Conservation (phyloP, 2,888 invertebrate genomes). For the Kryphioiulus occultus region DNA sequence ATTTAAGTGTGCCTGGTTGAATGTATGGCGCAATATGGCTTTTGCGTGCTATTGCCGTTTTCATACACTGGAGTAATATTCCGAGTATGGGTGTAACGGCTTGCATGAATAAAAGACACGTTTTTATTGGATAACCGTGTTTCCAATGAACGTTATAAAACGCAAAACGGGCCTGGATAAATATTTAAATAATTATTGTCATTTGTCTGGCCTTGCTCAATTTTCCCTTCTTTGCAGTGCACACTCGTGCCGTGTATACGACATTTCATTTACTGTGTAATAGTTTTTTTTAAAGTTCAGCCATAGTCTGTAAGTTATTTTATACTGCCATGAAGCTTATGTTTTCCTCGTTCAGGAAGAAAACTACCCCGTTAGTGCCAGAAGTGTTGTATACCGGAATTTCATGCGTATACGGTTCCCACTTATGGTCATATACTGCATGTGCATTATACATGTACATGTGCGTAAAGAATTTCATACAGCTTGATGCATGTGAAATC, state of each 20-base stretch:
- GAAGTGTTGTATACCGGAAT: no score
- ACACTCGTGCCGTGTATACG: not conserved
- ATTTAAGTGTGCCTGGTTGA: not conserved
- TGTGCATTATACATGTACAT: no score
- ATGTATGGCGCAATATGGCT: not conserved
- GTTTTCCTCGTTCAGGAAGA: not conserved
- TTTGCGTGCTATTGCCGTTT: not conserved
- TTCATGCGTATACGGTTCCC: no score
- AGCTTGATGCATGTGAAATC: no score
- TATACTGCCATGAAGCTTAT: not conserved
- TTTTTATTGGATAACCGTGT: conserved; percentile 7
- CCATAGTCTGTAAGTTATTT: not conserved
- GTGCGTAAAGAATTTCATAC: no score
- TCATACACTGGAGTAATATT: conserved; percentile 5
- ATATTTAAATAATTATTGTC: conserved; percentile 21
- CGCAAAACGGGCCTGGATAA: not conserved
- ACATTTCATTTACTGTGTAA: no score
- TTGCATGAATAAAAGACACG: conserved; percentile 9
- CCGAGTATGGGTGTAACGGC: not conserved
- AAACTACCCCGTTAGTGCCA: not conserved
- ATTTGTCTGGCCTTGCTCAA: not conserved
- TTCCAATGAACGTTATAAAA: conserved; percentile 17
- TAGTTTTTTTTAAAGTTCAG: not conserved
- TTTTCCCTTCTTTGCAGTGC: not conserved
- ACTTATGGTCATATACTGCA: no score